Conservation (phyloP, 2,113 vertebrate genomes). For the Colinus virginianus region DNA sequence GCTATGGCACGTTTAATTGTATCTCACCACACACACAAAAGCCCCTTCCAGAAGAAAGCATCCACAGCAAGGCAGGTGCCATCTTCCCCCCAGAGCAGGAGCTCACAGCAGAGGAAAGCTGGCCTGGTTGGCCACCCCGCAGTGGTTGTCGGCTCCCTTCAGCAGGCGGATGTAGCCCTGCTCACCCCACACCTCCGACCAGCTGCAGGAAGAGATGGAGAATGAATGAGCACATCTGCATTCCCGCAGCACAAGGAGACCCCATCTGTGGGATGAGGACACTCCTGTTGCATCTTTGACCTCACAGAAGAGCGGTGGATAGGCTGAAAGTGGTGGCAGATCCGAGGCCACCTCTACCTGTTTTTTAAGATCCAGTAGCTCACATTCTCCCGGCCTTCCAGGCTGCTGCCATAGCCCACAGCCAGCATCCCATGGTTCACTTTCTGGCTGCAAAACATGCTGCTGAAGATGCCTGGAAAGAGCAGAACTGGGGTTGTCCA, state of each 20-base stretch:
- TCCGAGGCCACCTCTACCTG: not conserved
- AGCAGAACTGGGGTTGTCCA: not conserved
- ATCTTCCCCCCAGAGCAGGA: not conserved
- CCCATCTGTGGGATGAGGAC: accelerated
- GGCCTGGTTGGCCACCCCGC: constrained; percentile 42
- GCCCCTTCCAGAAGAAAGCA: not conserved
- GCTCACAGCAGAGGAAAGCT: constrained; percentile 27
- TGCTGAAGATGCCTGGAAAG: constrained; percentile 38
- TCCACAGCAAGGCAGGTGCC: accelerated
- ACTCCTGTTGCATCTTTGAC: not conserved
- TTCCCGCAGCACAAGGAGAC: accelerated
- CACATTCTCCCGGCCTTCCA: accelerated
- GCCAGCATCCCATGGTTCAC: constrained; percentile 38
- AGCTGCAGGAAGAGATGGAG: constrained; percentile 21
- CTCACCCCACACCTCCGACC: constrained; percentile 21
- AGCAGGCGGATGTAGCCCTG: constrained; percentile 48
- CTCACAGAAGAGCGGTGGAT: not conserved
- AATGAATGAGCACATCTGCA: not conserved
- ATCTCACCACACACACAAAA: not conserved
- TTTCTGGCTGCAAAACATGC: not conserved
- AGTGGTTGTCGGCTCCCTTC: not conserved
- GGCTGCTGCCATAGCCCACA: not conserved
- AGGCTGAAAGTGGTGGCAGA: not conserved
- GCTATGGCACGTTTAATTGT: not conserved
- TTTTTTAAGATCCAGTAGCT: constrained; percentile 63